Conservation (phyloP, 2,113 vertebrate genomes). For the Athene cunicularia region DNA sequence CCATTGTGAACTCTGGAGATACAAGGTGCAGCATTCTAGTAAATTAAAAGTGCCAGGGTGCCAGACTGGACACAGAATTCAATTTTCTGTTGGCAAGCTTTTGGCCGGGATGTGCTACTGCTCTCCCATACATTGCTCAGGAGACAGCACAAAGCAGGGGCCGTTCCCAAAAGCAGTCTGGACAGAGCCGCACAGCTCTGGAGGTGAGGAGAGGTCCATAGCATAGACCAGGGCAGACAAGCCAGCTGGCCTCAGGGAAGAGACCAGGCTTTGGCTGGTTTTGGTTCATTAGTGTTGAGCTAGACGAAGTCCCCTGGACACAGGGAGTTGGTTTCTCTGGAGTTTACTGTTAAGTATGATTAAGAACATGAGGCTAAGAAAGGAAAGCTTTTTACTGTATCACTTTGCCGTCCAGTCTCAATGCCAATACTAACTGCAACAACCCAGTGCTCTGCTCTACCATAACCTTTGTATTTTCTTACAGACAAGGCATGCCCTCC, state of each 20-base stretch:
- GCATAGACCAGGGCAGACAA: background rate
- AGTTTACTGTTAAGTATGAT: background rate
- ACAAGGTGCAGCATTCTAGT: background rate
- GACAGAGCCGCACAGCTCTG: background rate
- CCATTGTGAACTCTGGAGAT: background rate
- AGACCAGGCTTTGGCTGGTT: background rate
- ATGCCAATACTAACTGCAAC: background rate
- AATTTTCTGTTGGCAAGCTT: background rate
- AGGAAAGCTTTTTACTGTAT: background rate
- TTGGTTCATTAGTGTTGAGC: background rate
- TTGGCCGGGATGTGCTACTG: background rate
- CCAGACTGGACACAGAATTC: background rate
- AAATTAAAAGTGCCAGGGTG: background rate
- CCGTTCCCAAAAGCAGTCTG: background rate
- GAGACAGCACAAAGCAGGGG: background rate
- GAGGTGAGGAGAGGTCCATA: background rate
- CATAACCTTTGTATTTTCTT: background rate
- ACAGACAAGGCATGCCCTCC: background rate
- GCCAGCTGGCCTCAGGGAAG: background rate
- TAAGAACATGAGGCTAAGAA: background rate
- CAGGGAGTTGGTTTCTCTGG: background rate
- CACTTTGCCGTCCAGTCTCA: background rate
- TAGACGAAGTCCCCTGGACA: background rate
- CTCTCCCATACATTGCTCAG: background rate
- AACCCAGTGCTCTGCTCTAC: background rate